Evolutionary conservation across 2,113 vertebrate species (phyloP), one percentile per base, ranked within the genome.

Genomic region (Ageneiosus marmoratus): DNA sequence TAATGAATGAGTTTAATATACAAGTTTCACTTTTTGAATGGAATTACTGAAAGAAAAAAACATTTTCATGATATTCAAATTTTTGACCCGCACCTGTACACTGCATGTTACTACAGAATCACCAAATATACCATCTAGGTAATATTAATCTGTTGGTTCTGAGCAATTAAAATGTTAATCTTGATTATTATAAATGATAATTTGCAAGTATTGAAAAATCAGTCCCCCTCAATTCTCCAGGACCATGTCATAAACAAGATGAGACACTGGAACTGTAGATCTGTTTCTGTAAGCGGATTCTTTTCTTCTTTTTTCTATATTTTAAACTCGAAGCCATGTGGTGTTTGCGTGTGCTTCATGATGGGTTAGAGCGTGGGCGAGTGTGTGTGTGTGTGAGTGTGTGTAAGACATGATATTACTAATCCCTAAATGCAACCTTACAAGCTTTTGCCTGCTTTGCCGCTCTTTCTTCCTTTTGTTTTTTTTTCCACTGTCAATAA

Each of bases 291-390:
- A 15, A 75, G 78, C 46, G 69, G 75, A 62, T 73, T 56, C 3
- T 41, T 53, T 22, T 32, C 0, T 80, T 82, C 77, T 85, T 77
- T 83, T 51, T 77, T 44, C 69, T 55, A 86, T 53, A 84, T 86
- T 82, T 74, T 34, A 63, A 90, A 89, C 89, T 86, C 83, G 82
- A 92, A 92, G 91, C 92, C 92, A 91, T 87, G 82, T 92, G 90
- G 82, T 85, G 80, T 91, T 90, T 41, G 10, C 29, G 27, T 75
- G 34, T 10, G 27, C 55, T 74, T 60, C 41, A 11, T 58, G 50
- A 20, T 79, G 27, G 69, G 41, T 62, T 73, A 53, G 50, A 22
- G 18, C 37, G 56, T 67, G 34, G 16, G 44, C 50, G 41, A 20
- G 75, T 83, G 5, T 79, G 88, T 89, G 85, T 41, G 51, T 53